phyloP scores from a whole-genome alignment of 2,888 invertebrate species.

The Mimachlamys varia region DNA sequence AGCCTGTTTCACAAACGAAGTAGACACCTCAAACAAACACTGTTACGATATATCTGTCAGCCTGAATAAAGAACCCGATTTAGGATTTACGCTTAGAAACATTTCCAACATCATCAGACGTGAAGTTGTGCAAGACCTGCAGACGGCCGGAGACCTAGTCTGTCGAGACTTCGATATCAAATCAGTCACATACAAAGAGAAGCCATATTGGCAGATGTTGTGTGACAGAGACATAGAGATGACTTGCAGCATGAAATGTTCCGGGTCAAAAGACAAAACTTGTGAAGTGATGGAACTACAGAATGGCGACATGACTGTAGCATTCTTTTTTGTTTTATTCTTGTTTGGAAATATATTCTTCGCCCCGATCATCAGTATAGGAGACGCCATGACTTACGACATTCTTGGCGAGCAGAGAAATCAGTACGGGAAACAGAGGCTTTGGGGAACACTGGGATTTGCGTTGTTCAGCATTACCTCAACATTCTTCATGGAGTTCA shows the following conservation, averaged over 20 bases:
- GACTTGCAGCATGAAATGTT: constrained; percentile 65
- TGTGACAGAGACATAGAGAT: constrained; percentile 65
- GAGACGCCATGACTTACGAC: constrained; percentile 93
- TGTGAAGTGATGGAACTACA: constrained; percentile 45
- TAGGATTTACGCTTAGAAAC: constrained; percentile 53
- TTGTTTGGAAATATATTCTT: constrained; percentile 92
- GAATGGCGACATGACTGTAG: constrained; percentile 83
- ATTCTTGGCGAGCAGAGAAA: constrained; percentile 92
- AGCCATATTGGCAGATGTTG: constrained; percentile 65
- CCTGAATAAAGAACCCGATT: constrained; percentile 4
- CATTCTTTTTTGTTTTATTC: constrained; percentile 91
- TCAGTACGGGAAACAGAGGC: constrained; percentile 91
- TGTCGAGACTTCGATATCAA: constrained; percentile 71
- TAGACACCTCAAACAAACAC: constrained; percentile 39
- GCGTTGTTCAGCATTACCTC: constrained; percentile 82
- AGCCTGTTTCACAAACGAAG: constrained; percentile 56
- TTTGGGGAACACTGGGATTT: constrained; percentile 95
- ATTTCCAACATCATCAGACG: constrained; percentile 47
- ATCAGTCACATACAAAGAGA: constrained; percentile 56
- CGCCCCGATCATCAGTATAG: constrained; percentile 92
- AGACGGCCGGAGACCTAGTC: constrained; percentile 37
- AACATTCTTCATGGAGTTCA: constrained; percentile 73
- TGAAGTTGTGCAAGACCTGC: constrained; percentile 47
- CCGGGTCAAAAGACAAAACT: constrained; percentile 37
- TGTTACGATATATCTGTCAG: constrained; percentile 47